A percentile compares a stretch with the other conserved stretches of the same genome.
Evolutionary conservation across 2,797 vertebrate species (phyloP).

Genomic region (Ambastaia sidthimunki): DNA sequence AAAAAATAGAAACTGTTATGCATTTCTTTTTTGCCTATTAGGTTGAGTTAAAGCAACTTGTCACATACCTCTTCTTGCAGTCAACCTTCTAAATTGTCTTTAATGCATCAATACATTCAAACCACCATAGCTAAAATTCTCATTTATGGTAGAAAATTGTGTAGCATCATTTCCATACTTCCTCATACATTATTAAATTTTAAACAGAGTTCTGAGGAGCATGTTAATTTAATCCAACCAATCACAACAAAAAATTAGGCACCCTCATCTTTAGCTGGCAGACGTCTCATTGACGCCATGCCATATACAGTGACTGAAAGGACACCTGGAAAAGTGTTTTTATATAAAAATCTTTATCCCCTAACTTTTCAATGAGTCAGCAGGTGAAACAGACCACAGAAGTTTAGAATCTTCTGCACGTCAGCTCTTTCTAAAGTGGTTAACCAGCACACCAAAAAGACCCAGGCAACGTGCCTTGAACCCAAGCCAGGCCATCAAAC

Average conservation of each 20-base stretch:
- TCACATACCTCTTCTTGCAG: neutral
- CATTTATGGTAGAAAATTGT: neutral
- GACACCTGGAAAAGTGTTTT: constrained; percentile 18
- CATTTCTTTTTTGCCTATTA: neutral
- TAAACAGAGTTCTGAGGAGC: too few relatives aligned
- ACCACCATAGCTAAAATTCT: neutral
- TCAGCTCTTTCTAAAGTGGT: constrained; percentile 37
- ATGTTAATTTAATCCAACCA: too few relatives aligned
- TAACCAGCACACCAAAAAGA: constrained; percentile 6
- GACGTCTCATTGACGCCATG: neutral
- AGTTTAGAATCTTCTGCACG: constrained; percentile 24
- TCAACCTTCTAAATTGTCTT: neutral
- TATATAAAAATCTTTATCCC: constrained; percentile 2
- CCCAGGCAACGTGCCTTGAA: constrained; percentile 23
- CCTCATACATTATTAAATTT: too few relatives aligned
- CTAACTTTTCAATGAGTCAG: constrained; percentile 7
- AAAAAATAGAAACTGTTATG: neutral
- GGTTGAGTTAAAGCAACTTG: too few relatives aligned
- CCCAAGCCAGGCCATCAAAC: constrained; percentile 20
- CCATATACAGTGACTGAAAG: neutral
- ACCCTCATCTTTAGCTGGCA: neutral
- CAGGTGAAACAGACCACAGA: constrained; percentile 34
- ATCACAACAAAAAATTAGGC: neutral
- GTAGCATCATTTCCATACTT: neutral
- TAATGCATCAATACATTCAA: neutral